Evolutionary conservation across 2,113 vertebrate genomes (phyloP), one percentile per base, ranked within the genome.

Genomic region (Myrmecophaga tridactyla): DNA sequence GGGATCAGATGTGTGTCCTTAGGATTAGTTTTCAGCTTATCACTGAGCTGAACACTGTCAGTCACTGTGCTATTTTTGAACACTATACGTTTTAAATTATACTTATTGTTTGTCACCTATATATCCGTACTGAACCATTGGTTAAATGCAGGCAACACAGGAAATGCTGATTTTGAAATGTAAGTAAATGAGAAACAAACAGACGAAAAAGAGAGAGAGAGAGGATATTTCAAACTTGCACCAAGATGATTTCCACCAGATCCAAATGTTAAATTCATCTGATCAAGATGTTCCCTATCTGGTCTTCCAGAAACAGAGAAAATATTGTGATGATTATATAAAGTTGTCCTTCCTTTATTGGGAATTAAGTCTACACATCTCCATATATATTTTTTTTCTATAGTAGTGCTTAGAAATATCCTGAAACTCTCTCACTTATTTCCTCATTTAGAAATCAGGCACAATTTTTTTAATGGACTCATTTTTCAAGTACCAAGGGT

Each of bases 131-230:
- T 29, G 46, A 43, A 29, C 31, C 20, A 89, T 43, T 51, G 73
- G 77, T 63, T 81, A 89, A 82, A 58, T 70, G 67, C 2, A 75
- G 29, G 27, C 53, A 95, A n/a, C 18, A 48, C 46, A 69, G 51
- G 69, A 92, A 95, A 89, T 17, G 36, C 6, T 73, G 51, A 86
- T 81, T 34, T 69, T 94, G 89, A 96, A 70, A 89, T 65, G 23
- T 43, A 73, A 80, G 86, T 95, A 89, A 92, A 93, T 75, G 39
- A 89, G 67, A 92, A 96, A 86, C 48, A 92, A 94, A 85, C 34
- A 86, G 36, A 69, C 31, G 48, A 94, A 75, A 78, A 60, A 81
- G n/a, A n/a, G n/a, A n/a, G 34, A 86, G 17, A 17, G 63, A 88
- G 46, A 70, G 43, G 80, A 63, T 82, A 86, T 96, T 93, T 73